Conservation (phyloP, 1,140 invertebrate species). For the Stenopsyche tienmushanensis region DNA sequence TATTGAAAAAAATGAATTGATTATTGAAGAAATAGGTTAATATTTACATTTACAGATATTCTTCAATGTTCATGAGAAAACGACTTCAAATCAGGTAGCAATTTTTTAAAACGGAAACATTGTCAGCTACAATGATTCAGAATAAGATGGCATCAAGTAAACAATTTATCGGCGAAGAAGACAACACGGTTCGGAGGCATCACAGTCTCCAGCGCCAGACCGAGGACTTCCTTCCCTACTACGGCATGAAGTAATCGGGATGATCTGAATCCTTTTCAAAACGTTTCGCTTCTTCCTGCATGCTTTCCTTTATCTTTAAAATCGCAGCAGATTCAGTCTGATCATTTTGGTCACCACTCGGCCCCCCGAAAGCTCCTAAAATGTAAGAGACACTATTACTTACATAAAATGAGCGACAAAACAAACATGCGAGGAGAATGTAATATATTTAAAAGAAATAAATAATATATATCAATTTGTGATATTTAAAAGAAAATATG, state of each 20-base stretch:
- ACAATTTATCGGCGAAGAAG: slow-evolving; percentile 10
- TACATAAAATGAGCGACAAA: background rate
- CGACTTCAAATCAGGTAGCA: too few species aligned
- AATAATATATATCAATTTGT: background rate
- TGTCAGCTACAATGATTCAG: background rate
- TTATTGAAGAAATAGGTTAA: too few species aligned
- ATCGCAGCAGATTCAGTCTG: slow-evolving; percentile 98
- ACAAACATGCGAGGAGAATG: background rate
- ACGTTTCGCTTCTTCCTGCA: slow-evolving; percentile 99
- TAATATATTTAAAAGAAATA: slow-evolving; percentile 4
- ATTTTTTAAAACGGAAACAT: background rate
- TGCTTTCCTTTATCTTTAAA: slow-evolving; percentile 99
- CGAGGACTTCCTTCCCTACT: slow-evolving; percentile 42
- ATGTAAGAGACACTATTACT: too few species aligned
- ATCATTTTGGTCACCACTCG: slow-evolving; percentile 70
- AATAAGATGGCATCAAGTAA: slow-evolving; percentile 11
- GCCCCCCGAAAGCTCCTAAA: slow-evolving; percentile 54
- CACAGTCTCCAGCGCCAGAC: slow-evolving; percentile 9
- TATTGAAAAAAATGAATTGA: too few species aligned
- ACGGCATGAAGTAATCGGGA: slow-evolving; percentile 95
- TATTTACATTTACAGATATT: too few species aligned
- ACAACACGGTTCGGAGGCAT: slow-evolving; percentile 10
- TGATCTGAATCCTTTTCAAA: slow-evolving; percentile 98
- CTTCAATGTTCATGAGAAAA: too few species aligned
- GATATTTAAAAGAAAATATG: slow-evolving; percentile 49